These are phyloP conservation scores for Ailuropoda melanoleuca DNA, from an alignment of 2,113 vertebrate species.

Conservation along the genomic window DNA sequence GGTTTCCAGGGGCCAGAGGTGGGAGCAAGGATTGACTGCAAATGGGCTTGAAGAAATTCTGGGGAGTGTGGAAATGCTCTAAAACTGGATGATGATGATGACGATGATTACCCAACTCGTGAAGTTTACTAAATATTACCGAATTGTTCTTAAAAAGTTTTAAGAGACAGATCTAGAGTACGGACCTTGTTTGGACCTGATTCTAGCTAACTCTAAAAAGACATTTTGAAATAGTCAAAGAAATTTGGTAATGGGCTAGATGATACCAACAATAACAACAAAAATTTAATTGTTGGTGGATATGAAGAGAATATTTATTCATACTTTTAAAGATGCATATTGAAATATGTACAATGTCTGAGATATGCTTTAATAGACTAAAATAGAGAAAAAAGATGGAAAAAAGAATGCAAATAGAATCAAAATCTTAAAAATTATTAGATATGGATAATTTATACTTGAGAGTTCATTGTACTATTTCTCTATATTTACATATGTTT, in stretches of 20 bases:
- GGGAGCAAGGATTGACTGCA: background rate
- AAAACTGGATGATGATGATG: background rate
- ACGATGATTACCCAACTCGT: background rate
- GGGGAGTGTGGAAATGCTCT: background rate
- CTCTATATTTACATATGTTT: background rate
- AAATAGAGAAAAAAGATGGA: background rate
- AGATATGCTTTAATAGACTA: background rate
- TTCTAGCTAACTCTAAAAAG: constrained; percentile 13
- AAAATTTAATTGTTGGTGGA: background rate
- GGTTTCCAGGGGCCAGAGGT: background rate
- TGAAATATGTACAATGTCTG: background rate
- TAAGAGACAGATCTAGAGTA: background rate
- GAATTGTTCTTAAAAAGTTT: background rate
- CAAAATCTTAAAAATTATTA: background rate
- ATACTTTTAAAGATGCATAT: background rate
- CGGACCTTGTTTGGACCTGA: background rate
- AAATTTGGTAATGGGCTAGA: background rate
- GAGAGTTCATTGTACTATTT: background rate
- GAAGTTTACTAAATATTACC: background rate
- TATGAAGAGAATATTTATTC: background rate
- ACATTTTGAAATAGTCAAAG: background rate
- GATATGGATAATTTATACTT: background rate
- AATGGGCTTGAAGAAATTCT: background rate
- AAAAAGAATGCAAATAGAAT: background rate
- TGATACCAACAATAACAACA: background rate